Conservation (phyloP, 2,797 vertebrate genomes). For the Sebastes hubbsi region DNA sequence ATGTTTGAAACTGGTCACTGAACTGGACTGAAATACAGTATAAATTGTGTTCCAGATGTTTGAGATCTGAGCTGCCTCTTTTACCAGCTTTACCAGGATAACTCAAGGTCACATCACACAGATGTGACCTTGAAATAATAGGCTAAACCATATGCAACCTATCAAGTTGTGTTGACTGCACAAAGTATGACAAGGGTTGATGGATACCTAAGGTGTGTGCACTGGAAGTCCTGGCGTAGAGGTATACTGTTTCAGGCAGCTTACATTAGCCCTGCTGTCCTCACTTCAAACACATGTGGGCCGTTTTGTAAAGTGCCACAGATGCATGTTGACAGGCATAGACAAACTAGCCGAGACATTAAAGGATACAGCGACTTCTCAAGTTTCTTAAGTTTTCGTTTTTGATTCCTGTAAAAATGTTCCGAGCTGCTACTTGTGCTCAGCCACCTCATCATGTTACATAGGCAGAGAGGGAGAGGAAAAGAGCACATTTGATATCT, state of each 20-base stretch:
- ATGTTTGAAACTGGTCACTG: neutral
- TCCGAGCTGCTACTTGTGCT: constrained; percentile 60
- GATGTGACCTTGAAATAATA: constrained; percentile 57
- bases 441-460: constrained; percentile 73
- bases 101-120: constrained; percentile 9
- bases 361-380: constrained; percentile 73
- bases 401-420: constrained; percentile 70
- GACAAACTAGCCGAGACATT: constrained; percentile 69
- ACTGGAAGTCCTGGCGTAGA: constrained; percentile 21
- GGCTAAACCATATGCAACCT: constrained; percentile 53
- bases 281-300: constrained; percentile 70
- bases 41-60: neutral
- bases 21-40: neutral
- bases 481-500: constrained; percentile 68
- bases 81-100: neutral
- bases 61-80: neutral
- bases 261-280: constrained; percentile 67
- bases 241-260: constrained; percentile 65
- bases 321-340: constrained; percentile 69
- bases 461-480: constrained; percentile 51
- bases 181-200: constrained; percentile 50
- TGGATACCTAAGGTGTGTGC: constrained; percentile 56
- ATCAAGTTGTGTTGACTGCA: constrained; percentile 42
- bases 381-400: constrained; percentile 58
- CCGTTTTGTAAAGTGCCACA: constrained; percentile 56